phyloP scores from a whole-genome alignment of 2,888 invertebrate genomes.

The Drosophila hawaiiensis region DNA sequence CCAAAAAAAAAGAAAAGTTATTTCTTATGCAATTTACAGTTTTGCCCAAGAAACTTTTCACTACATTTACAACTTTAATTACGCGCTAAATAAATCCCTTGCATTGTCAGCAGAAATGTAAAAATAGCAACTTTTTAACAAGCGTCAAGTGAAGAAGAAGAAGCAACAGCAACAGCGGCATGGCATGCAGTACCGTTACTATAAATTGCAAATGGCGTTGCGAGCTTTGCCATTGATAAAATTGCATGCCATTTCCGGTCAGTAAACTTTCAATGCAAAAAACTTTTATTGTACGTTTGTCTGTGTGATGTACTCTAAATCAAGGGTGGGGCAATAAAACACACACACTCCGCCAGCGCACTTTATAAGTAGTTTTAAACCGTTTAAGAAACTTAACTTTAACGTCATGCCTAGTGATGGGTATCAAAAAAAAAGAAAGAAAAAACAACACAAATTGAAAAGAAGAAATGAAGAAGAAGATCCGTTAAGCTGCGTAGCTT shows the following conservation, averaged over 20 bases:
- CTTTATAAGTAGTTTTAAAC: slow-evolving; percentile 32
- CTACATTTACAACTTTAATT: slow-evolving; percentile 70
- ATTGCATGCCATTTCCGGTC: slow-evolving; percentile 79
- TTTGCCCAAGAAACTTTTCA: slow-evolving; percentile 43
- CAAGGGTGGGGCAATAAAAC: not conserved
- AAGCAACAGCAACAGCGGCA: slow-evolving; percentile 1
- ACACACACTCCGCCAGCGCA: not conserved
- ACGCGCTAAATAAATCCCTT: slow-evolving; percentile 49
- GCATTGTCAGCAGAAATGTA: slow-evolving; percentile 37
- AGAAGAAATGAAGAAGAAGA: slow-evolving; percentile 10
- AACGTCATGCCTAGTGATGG: slow-evolving; percentile 14
- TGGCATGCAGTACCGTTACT: slow-evolving; percentile 16
- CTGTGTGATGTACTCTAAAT: slow-evolving; percentile 54
- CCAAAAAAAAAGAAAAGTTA: not conserved
- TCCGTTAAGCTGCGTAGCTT: slow-evolving; percentile 41
- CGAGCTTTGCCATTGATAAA: slow-evolving; percentile 65
- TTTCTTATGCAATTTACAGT: slow-evolving; percentile 61
- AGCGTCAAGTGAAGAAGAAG: not conserved
- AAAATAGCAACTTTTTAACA: slow-evolving; percentile 17
- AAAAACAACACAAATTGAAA: slow-evolving; percentile 26
- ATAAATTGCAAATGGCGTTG: slow-evolving; percentile 10
- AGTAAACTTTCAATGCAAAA: slow-evolving; percentile 70
- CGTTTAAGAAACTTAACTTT: slow-evolving; percentile 35
- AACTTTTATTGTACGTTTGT: slow-evolving; percentile 41
- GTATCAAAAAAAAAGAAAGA: slow-evolving; percentile 20